Conservation (phyloP, 2,113 vertebrate genomes). For the Xerus inauris region DNA sequence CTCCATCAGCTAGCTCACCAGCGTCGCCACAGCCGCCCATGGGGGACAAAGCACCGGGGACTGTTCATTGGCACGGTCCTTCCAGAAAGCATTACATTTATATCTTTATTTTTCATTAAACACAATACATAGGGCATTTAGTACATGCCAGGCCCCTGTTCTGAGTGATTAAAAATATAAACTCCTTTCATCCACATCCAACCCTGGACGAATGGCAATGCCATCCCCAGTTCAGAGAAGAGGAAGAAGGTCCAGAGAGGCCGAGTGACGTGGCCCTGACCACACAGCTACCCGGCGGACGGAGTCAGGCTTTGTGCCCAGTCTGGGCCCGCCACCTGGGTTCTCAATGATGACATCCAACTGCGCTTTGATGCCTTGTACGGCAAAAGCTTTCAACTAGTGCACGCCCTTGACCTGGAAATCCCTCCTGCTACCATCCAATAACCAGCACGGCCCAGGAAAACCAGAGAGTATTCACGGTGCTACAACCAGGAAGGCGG, state of each 20-base stretch:
- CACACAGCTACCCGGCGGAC: not conserved
- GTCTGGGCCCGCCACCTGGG: not conserved
- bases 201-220: too few species aligned
- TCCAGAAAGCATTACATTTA: not conserved
- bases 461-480: too few species aligned
- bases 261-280: not conserved
- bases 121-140: not conserved
- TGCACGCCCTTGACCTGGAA: not conserved
- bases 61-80: accelerated
- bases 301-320: not conserved
- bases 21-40: not conserved
- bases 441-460: too few species aligned
- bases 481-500: accelerated
- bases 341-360: too few species aligned
- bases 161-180: not conserved
- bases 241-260: not conserved
- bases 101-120: not conserved
- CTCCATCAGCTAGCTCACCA: not conserved
- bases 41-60: accelerated
- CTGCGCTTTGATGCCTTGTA: not conserved
- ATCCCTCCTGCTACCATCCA: not conserved
- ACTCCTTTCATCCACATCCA: not conserved
- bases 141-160: not conserved
- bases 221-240: not conserved
- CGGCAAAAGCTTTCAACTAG: not conserved